These are phyloP conservation scores for Pipistrellus pygmaeus DNA, from an alignment of 2,797 vertebrate genomes.

Conservation along the genomic window DNA sequence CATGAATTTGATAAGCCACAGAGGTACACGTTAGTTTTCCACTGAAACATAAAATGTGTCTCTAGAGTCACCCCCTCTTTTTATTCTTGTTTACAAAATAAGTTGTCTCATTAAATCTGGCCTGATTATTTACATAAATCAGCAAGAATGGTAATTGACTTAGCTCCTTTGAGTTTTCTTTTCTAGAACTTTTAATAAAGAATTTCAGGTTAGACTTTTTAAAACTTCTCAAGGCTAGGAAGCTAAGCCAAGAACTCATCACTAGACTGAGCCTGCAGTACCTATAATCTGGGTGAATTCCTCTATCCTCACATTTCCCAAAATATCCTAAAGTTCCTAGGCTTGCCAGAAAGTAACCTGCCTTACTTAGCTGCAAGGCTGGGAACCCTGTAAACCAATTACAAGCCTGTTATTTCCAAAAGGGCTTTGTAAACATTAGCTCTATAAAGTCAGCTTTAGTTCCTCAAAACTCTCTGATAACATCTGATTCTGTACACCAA, in stretches of 20 bases:
- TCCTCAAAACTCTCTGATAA: not conserved
- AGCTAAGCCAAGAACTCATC: not conserved
- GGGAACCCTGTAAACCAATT: not conserved
- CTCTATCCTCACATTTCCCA: not conserved
- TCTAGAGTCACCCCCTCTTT: not conserved
- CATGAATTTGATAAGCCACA: constrained; percentile 42
- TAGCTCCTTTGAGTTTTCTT: not conserved
- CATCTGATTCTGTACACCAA: not conserved
- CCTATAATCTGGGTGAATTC: not conserved
- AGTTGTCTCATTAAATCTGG: not conserved
- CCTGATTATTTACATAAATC: not conserved
- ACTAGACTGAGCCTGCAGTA: not conserved
- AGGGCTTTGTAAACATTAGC: not conserved
- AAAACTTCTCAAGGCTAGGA: not conserved
- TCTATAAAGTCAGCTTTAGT: not conserved
- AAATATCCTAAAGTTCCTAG: not conserved
- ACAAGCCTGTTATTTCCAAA: not conserved
- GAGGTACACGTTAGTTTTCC: not conserved
- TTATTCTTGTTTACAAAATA: constrained; percentile 44
- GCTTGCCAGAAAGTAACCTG: not conserved
- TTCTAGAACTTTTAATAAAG: not conserved
- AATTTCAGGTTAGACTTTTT: constrained; percentile 5
- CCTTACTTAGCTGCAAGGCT: not conserved
- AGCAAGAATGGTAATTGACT: not conserved
- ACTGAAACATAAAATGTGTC: constrained; percentile 35